Conservation (phyloP, 1,140 invertebrate genomes). For the Drosophila lowei region DNA sequence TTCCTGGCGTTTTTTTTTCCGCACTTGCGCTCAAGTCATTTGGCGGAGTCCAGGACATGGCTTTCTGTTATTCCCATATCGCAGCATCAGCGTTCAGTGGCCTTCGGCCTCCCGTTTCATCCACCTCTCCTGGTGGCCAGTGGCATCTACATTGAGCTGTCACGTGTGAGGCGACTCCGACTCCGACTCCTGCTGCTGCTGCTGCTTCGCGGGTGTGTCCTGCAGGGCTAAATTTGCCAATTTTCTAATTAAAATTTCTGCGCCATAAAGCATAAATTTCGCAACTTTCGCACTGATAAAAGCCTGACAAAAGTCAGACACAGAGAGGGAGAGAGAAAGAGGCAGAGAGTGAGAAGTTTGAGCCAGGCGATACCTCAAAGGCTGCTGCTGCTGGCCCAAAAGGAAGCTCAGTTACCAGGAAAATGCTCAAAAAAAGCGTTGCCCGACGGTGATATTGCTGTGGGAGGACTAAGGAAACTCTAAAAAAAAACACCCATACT, state of each 20-base stretch:
- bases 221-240: slow-evolving; percentile 69
- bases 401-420: neutral
- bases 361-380: slow-evolving; percentile 55
- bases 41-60: slow-evolving; percentile 45
- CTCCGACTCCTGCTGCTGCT: neutral
- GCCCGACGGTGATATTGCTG: slow-evolving; percentile 33
- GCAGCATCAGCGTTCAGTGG: slow-evolving; percentile 43
- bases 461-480: neutral
- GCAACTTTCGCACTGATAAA: slow-evolving; percentile 70
- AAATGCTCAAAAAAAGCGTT: slow-evolving; percentile 5
- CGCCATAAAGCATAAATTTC: slow-evolving; percentile 80
- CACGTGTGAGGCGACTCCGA: slow-evolving; percentile 59
- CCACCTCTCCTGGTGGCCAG: slow-evolving; percentile 19
- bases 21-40: slow-evolving; percentile 37
- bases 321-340: too few relatives aligned
- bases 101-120: slow-evolving; percentile 16
- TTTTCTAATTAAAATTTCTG: slow-evolving; percentile 82
- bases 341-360: slow-evolving; percentile 13
- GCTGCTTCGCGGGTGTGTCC: slow-evolving; percentile 8
- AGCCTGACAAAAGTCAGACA: slow-evolving; percentile 45
- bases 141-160: slow-evolving; percentile 67
- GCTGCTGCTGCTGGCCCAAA: slow-evolving; percentile 23
- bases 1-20: slow-evolving; percentile 22
- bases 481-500: slow-evolving; percentile 10
- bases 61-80: slow-evolving; percentile 53